Percentiles rank a stretch among this genome's conserved stretches.
phyloP scores from a whole-genome alignment of 2,797 vertebrate species.

The Champsocephalus gunnari region DNA sequence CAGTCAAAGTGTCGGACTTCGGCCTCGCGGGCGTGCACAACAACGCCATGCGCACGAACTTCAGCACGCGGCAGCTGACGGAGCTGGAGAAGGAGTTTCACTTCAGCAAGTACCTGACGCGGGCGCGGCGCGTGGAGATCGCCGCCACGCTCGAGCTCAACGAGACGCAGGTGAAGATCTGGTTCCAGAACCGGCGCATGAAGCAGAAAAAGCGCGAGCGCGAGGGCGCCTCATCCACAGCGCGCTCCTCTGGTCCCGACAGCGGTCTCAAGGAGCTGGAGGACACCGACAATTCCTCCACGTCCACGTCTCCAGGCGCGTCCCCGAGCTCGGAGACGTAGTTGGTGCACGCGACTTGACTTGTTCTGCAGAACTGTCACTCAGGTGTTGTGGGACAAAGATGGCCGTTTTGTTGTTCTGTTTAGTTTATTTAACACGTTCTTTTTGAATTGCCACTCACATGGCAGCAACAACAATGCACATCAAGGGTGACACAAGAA shows the following conservation, averaged over 20 bases:
- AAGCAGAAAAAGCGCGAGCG: slow-evolving; percentile 98
- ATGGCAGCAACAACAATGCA: no score
- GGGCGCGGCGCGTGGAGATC: slow-evolving; percentile 94
- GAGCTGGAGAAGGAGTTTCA: slow-evolving; percentile 99
- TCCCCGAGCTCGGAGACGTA: slow-evolving; percentile 91
- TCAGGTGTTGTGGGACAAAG: neutral
- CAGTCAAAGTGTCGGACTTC: slow-evolving; percentile 89
- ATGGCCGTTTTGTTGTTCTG: neutral
- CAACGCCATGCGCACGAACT: slow-evolving; percentile 93
- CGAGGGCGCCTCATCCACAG: slow-evolving; percentile 87
- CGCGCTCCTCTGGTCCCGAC: slow-evolving; percentile 71
- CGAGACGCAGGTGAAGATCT: slow-evolving; percentile 96
- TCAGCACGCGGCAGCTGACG: slow-evolving; percentile 96
- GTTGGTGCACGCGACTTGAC: neutral
- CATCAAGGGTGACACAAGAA: no score
- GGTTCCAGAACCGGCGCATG: slow-evolving; percentile 98
- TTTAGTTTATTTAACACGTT: no score
- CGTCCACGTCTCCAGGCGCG: slow-evolving; percentile 88
- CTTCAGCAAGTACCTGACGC: slow-evolving; percentile 97
- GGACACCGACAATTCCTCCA: slow-evolving; percentile 89
- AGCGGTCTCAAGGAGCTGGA: slow-evolving; percentile 84
- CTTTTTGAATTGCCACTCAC: no score
- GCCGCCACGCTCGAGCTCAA: slow-evolving; percentile 90
- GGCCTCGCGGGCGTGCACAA: slow-evolving; percentile 84
- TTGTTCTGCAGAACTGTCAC: neutral